Percentiles rank a stretch among this genome's conserved stretches.
Evolutionary conservation across 2,797 vertebrate genomes (phyloP).

Genomic region (Microchirus variegatus): DNA sequence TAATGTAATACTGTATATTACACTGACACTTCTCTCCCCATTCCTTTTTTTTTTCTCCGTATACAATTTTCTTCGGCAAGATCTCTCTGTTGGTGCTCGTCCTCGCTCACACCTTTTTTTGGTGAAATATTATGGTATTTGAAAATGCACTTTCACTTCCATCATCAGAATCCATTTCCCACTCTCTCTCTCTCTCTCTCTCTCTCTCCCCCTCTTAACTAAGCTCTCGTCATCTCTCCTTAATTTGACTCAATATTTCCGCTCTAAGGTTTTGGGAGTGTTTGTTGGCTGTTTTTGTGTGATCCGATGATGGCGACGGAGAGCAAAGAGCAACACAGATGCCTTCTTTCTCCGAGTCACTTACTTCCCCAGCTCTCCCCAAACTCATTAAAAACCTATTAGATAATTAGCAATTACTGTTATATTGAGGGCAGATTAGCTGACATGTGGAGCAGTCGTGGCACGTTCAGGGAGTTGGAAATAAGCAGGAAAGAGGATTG

Average conservation of each 20-base stretch:
- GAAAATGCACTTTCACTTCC: slow-evolving; percentile 5
- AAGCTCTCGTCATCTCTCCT: slow-evolving; percentile 21
- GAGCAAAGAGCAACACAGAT: slow-evolving; percentile 37
- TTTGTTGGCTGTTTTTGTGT: slow-evolving; percentile 26
- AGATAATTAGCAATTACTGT: slow-evolving; percentile 82
- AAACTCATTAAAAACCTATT: slow-evolving; percentile 84
- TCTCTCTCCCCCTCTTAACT: no score
- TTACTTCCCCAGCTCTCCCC: slow-evolving; percentile 62
- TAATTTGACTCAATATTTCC: slow-evolving; percentile 42
- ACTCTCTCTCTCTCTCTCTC: slow-evolving; percentile 15
- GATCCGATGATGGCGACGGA: slow-evolving; percentile 13
- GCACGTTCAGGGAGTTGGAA: slow-evolving; percentile 72
- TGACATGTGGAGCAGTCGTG: slow-evolving; percentile 79
- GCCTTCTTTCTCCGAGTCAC: slow-evolving; percentile 36
- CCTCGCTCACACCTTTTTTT: no score
- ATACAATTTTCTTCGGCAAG: slow-evolving; percentile 22
- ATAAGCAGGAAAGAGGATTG: slow-evolving; percentile 45
- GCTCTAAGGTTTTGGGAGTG: slow-evolving; percentile 19
- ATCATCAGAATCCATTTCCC: slow-evolving; percentile 10
- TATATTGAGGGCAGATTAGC: slow-evolving; percentile 82
- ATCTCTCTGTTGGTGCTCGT: slow-evolving; percentile 16
- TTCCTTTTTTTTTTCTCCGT: slow-evolving; percentile 23
- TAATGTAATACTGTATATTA: slow-evolving; percentile 48
- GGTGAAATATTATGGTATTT: neutral
- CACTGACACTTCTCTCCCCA: slow-evolving; percentile 14